Percentiles rank a stretch among this genome's conserved stretches.
phyloP scores from a whole-genome alignment of 2,888 invertebrate species.

The Tenthredo scrophulariae region DNA sequence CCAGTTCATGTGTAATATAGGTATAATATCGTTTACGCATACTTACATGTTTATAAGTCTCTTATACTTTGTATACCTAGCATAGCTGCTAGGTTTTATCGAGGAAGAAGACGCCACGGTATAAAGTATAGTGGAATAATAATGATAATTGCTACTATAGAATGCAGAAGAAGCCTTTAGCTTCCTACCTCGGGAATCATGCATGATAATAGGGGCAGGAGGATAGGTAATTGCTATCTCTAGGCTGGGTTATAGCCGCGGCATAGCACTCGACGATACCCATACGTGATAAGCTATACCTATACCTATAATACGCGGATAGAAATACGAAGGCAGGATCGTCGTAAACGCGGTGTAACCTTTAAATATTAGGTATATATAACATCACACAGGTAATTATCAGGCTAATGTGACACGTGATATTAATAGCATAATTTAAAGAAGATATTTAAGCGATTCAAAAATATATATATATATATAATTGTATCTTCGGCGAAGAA shows the following conservation, averaged over 20 bases:
- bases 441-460: not conserved
- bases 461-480: not conserved
- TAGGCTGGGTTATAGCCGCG: not conserved
- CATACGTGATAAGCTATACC: not conserved
- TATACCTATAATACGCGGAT: not conserved
- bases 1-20: not conserved
- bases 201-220: slow-evolving; percentile 28
- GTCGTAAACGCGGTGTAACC: not conserved
- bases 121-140: slow-evolving; percentile 17
- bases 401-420: not conserved
- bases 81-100: not conserved
- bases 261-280: not conserved
- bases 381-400: not conserved
- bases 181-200: slow-evolving; percentile 29
- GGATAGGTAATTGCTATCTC: not conserved
- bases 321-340: not conserved
- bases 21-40: not conserved
- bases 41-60: not conserved
- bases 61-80: not conserved
- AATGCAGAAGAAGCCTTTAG: slow-evolving; percentile 40
- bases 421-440: not conserved
- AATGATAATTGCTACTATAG: slow-evolving; percentile 43
- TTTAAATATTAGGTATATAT: not conserved
- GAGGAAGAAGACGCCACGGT: not conserved
- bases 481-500: slow-evolving; percentile 5